Conservation (phyloP, 2,888 invertebrate genomes). For the Asteroscopus sphinx region DNA sequence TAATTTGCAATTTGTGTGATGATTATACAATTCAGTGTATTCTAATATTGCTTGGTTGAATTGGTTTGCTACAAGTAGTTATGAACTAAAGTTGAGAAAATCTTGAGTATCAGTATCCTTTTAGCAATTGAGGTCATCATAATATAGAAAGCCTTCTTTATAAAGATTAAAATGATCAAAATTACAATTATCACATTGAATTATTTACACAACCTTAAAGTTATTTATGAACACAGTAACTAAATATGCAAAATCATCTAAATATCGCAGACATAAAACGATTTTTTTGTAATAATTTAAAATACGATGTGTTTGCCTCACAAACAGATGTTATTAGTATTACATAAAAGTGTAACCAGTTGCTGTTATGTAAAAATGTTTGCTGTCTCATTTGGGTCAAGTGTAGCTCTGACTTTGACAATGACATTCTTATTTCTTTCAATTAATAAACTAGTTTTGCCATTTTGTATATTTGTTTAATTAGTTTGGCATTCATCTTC, state of each 20-base stretch:
- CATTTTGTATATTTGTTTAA: conserved; percentile 11
- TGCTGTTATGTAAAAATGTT: conserved; percentile 65
- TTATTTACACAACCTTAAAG: no score
- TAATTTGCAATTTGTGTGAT: no score
- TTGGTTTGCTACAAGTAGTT: no score
- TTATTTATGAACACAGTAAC: neutral
- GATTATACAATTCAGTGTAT: no score
- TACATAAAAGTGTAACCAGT: conserved; percentile 43
- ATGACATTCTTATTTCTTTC: conserved; percentile 41
- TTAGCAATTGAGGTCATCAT: no score
- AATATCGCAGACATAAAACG: neutral
- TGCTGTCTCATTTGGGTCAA: conserved; percentile 68
- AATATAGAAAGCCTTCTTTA: no score
- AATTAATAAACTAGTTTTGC: conserved; percentile 20
- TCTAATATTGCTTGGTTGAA: no score
- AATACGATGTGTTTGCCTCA: conserved; percentile 4
- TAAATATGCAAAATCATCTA: neutral
- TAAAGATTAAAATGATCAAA: no score
- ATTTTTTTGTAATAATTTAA: neutral
- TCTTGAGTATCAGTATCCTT: no score
- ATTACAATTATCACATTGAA: no score
- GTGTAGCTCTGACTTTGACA: conserved; percentile 62
- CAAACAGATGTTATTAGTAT: conserved; percentile 17
- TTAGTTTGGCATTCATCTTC: conserved; percentile 9
- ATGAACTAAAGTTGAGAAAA: no score